Conservation (phyloP, 2,888 invertebrate species). For the Boloria selene region DNA sequence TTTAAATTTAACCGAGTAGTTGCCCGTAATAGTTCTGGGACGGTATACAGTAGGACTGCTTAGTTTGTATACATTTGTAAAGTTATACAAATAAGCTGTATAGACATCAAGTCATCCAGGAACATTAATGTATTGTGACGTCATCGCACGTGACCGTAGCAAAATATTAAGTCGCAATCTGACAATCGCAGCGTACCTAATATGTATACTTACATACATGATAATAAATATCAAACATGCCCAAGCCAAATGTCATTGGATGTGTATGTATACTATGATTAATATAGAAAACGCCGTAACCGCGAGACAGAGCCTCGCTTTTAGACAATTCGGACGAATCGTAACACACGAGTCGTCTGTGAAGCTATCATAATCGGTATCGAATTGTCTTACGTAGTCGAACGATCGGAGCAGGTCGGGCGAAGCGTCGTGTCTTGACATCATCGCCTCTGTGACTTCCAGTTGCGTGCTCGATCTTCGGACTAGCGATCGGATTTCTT, state of each 20-base stretch:
- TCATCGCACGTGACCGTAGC: constrained; percentile 11
- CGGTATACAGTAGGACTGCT: constrained; percentile 11
- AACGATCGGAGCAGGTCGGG: constrained; percentile 75
- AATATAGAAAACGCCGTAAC: constrained; percentile 76
- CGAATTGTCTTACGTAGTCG: constrained; percentile 79
- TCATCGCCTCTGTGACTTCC: constrained; percentile 82
- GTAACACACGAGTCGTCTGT: constrained; percentile 55
- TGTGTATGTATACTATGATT: constrained; percentile 76
- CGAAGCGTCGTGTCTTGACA: constrained; percentile 74
- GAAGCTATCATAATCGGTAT: constrained; percentile 68
- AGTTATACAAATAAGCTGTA: constrained; percentile 11
- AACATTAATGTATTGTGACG: neutral
- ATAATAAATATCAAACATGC: constrained; percentile 73
- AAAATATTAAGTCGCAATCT: constrained; percentile 46
- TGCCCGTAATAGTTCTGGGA: constrained; percentile 8
- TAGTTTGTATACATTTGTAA: constrained; percentile 4
- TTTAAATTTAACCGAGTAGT: constrained; percentile 5
- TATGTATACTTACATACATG: constrained; percentile 69
- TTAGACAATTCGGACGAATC: constrained; percentile 63
- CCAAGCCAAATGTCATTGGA: constrained; percentile 75
- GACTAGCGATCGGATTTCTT: constrained; percentile 84
- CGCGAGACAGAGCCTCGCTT: constrained; percentile 72
- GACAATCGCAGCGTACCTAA: constrained; percentile 70
- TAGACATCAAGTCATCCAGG: neutral
- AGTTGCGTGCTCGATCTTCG: constrained; percentile 85